Conservation (phyloP, 2,113 vertebrate species). For the Eudyptes chrysolophus region DNA sequence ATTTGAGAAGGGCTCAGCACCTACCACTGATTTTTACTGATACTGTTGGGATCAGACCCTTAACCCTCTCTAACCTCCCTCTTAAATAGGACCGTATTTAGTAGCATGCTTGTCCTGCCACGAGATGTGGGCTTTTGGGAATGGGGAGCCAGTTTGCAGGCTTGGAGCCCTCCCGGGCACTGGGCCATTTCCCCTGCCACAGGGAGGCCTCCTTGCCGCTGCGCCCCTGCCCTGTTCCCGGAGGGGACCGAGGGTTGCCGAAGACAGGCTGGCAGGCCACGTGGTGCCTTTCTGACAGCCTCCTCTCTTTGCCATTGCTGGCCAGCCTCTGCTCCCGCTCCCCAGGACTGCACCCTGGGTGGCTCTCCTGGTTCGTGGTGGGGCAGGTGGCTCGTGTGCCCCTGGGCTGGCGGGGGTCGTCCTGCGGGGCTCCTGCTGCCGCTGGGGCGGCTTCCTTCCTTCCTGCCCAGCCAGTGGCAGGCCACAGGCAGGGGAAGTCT, state of each 20-base stretch:
- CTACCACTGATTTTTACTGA: neutral
- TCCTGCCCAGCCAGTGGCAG: neutral
- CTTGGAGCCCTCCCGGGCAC: neutral
- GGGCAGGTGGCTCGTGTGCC: rapidly evolving
- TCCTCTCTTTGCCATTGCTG: too few relatives aligned
- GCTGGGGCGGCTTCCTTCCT: too few relatives aligned
- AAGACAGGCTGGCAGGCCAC: neutral
- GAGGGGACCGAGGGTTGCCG: rapidly evolving
- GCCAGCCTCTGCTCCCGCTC: neutral
- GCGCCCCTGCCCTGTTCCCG: neutral
- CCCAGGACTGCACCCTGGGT: rapidly evolving
- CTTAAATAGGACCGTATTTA: neutral
- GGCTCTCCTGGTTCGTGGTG: rapidly evolving
- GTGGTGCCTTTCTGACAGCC: too few relatives aligned
- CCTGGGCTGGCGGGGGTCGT: rapidly evolving
- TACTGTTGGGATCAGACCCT: neutral
- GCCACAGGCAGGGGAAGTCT: too few relatives aligned
- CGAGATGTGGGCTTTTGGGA: neutral
- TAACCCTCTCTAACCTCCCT: neutral
- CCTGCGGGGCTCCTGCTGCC: neutral
- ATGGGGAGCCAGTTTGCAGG: neutral
- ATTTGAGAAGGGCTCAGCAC: neutral
- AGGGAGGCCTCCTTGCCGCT: neutral
- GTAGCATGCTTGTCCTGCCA: rapidly evolving
- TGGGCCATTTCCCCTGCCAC: too few relatives aligned